These are phyloP conservation scores for Electrophaes corylata DNA, from an alignment of 2,888 invertebrate genomes.

Conservation along the genomic window DNA sequence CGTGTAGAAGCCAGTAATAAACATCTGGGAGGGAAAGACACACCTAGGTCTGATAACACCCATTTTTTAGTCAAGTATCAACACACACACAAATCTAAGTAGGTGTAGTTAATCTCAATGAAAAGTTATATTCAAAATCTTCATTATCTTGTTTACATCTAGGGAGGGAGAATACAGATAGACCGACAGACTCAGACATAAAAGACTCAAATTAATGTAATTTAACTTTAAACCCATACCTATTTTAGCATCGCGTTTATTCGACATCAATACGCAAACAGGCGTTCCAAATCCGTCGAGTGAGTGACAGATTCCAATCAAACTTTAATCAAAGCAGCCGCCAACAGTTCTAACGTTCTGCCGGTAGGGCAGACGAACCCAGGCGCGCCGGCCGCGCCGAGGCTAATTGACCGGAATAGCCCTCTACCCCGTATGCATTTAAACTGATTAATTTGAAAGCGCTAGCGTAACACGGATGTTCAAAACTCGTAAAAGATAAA, in stretches of 20 bases:
- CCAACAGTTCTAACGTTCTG: constrained; percentile 60
- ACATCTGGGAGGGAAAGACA: too few species aligned
- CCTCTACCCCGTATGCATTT: constrained; percentile 47
- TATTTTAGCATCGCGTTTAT: constrained; percentile 38
- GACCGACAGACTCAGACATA: too few species aligned
- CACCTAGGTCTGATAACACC: too few species aligned
- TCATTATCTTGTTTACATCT: too few species aligned
- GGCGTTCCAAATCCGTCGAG: constrained; percentile 54
- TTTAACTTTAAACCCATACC: neutral
- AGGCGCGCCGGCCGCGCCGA: constrained; percentile 52
- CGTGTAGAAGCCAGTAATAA: too few species aligned
- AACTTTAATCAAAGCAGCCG: constrained; percentile 79
- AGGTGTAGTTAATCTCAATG: too few species aligned
- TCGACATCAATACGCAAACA: constrained; percentile 58
- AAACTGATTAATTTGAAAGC: constrained; percentile 47
- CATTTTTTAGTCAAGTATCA: too few species aligned
- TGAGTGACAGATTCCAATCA: constrained; percentile 77
- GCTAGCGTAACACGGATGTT: constrained; percentile 42
- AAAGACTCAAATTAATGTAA: constrained; percentile 10
- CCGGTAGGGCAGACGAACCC: constrained; percentile 54
- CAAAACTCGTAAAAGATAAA: constrained; percentile 26
- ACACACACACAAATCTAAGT: too few species aligned
- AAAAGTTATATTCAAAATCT: too few species aligned
- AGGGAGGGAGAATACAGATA: too few species aligned
- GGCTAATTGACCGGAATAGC: constrained; percentile 79